phyloP scores from a whole-genome alignment of 2,797 vertebrate species.

The Microctenopoma stevenorrisi region DNA sequence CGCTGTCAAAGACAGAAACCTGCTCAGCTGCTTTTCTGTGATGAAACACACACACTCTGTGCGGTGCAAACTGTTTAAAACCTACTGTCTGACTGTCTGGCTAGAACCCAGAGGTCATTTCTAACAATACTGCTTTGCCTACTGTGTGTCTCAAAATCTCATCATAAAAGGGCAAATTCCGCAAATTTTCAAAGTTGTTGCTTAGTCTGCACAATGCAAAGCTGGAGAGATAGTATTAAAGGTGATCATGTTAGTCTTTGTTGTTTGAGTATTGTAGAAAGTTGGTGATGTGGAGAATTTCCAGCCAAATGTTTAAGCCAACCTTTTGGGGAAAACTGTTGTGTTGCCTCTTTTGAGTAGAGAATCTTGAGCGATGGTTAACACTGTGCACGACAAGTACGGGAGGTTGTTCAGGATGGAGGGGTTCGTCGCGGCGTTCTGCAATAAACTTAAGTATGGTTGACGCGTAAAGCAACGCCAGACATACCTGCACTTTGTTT shows the following conservation, averaged over 20 bases:
- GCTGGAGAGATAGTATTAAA: not conserved
- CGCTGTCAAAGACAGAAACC: slow-evolving; percentile 36
- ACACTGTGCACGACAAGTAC: not conserved
- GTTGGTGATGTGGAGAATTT: not conserved
- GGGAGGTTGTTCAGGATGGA: not conserved
- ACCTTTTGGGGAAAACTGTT: not conserved
- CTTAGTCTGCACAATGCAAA: not conserved
- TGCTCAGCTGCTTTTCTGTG: slow-evolving; percentile 31
- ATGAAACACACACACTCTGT: slow-evolving; percentile 30
- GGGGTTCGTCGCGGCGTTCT: not conserved
- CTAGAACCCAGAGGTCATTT: slow-evolving; percentile 25
- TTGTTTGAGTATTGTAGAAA: not conserved
- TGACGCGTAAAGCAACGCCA: not conserved
- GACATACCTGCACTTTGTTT: not conserved
- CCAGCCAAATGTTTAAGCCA: not conserved
- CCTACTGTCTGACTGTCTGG: slow-evolving; percentile 28
- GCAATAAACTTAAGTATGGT: not conserved
- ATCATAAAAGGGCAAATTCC: slow-evolving; percentile 32
- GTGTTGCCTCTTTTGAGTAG: not conserved
- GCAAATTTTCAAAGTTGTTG: slow-evolving; percentile 27
- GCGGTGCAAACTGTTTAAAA: slow-evolving; percentile 46
- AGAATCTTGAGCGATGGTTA: not conserved
- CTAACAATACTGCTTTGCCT: slow-evolving; percentile 28
- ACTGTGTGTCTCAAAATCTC: slow-evolving; percentile 16
- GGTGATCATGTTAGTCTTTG: not conserved